Percentiles rank a stretch among this genome's conserved stretches.
These are phyloP conservation scores for Pseudopodoces humilis DNA, from an alignment of 2,113 vertebrate species.

Conservation along the genomic window DNA sequence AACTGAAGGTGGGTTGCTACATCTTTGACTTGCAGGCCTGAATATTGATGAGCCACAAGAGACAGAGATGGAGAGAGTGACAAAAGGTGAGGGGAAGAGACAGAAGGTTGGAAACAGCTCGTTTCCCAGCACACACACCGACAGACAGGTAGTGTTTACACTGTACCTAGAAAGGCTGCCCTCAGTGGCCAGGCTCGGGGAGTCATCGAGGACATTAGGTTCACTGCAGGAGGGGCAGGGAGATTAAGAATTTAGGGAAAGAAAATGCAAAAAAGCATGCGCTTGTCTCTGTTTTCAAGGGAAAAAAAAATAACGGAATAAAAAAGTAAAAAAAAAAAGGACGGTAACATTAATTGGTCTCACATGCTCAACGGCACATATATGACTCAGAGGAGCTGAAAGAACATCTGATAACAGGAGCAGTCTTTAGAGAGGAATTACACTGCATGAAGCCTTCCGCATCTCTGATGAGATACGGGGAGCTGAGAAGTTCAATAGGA, in stretches of 20 bases:
- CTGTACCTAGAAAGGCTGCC: constrained; percentile 99
- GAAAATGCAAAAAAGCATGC: constrained; percentile 79
- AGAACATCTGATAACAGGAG: constrained; percentile 56
- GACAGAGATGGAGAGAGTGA: constrained; percentile 68
- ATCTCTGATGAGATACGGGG: not conserved
- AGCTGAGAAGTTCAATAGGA: not conserved
- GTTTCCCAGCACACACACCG: constrained; percentile 89
- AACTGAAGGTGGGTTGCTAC: constrained; percentile 72
- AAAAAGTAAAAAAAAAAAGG: constrained; percentile 62
- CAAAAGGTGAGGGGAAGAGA: constrained; percentile 61
- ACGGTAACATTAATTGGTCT: constrained; percentile 70
- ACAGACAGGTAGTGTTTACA: constrained; percentile 86
- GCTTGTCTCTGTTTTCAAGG: constrained; percentile 73
- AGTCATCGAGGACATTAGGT: constrained; percentile 99
- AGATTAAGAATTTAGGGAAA: constrained; percentile 91
- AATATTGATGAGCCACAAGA: constrained; percentile 76
- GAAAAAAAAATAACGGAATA: constrained; percentile 72
- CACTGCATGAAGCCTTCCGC: constrained; percentile 12
- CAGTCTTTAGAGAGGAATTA: constrained; percentile 30
- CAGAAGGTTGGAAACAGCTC: constrained; percentile 66
- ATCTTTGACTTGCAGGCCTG: constrained; percentile 80
- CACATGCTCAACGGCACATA: constrained; percentile 65
- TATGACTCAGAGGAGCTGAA: constrained; percentile 64
- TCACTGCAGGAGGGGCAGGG: constrained; percentile 96
- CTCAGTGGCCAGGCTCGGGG: constrained; percentile 97